Base-by-base conservation (phyloP, 2,797 vertebrate genomes). In the Clarias fuscus region DNA sequence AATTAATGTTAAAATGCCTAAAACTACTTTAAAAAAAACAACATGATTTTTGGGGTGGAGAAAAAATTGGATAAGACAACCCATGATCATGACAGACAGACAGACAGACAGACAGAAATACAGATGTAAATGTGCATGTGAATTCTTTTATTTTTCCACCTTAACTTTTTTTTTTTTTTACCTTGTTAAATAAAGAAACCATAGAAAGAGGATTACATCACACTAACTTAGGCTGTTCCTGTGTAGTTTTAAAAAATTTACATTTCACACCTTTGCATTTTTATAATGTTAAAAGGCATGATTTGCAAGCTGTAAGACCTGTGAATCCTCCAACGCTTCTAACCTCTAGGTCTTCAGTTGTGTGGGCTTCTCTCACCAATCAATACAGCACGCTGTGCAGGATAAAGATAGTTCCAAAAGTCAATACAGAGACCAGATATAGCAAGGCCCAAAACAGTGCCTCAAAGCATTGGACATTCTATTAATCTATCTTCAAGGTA, bases 321-420 rank as follows among this genome's bases (percentile, higher is more conserved):
- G 76, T 17, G 71, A 64, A 70, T 70, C 81, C 67, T 83, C 62
- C 87, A 85, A 64, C 37, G 37, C 62, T 80, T 72, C 86, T 58
- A 77, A 85, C 85, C 83, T 87, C 37, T 78, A 79, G 77, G 77
- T 79, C 33, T 62, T 40, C 77, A 62, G 70, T 84, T 85, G 58
- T 68, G 67, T 84, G 85, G 87, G 71, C 86, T 88, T 83, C 80
- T 24, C 80, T 87, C 86, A 70, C 27, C 33, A 48, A 88, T 88
- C 87, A 87, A 90, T 90, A 87, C 56, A 82, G 79, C 83, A 37
- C 65, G 61, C 82, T 82, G 68, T 82, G 62, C 81, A 78, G 77
- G 89, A 90, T 86, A 90, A 88, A 87, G 86, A 88, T 84, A 90
- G 87, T 86, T 86, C 86, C 77, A 73, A 53, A 87, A 85, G 83